A percentile compares a stretch with the other conserved stretches of the same genome.
These are phyloP conservation scores for Rhinoderma darwinii DNA, from an alignment of 2,113 vertebrate genomes.

Conservation along the genomic window DNA sequence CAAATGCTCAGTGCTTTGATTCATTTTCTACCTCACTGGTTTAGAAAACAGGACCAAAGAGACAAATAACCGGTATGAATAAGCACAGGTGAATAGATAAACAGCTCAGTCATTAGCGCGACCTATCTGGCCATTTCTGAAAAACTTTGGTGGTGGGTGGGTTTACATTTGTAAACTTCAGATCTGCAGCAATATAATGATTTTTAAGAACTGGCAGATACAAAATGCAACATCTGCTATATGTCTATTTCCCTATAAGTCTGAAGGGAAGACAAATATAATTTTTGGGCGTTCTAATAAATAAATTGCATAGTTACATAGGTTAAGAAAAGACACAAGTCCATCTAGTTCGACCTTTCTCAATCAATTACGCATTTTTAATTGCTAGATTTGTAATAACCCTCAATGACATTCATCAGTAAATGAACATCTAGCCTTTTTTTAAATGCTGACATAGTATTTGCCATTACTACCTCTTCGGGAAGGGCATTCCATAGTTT, in stretches of 20 bases:
- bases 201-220: neutral
- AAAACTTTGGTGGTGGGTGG: neutral
- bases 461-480: too few relatives aligned
- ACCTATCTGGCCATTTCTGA: neutral
- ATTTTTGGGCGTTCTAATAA: too few relatives aligned
- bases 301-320: too few relatives aligned
- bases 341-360: too few relatives aligned
- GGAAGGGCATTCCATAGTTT: too few relatives aligned
- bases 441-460: too few relatives aligned
- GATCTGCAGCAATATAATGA: neutral
- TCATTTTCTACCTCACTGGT: constrained; percentile 47
- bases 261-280: neutral
- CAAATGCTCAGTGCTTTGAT: constrained; percentile 36
- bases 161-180: neutral
- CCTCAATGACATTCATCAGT: too few relatives aligned
- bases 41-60: constrained; percentile 39
- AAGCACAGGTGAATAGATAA: constrained; percentile 8
- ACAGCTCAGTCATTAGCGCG: neutral
- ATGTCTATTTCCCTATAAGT: neutral
- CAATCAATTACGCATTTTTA: too few relatives aligned
- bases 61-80: constrained; percentile 31
- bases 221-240: neutral
- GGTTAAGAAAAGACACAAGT: too few relatives aligned
- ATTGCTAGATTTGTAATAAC: too few relatives aligned
- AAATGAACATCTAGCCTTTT: too few relatives aligned